Conservation (phyloP, 2,797 vertebrate genomes). For the Smutsia gigantea region DNA sequence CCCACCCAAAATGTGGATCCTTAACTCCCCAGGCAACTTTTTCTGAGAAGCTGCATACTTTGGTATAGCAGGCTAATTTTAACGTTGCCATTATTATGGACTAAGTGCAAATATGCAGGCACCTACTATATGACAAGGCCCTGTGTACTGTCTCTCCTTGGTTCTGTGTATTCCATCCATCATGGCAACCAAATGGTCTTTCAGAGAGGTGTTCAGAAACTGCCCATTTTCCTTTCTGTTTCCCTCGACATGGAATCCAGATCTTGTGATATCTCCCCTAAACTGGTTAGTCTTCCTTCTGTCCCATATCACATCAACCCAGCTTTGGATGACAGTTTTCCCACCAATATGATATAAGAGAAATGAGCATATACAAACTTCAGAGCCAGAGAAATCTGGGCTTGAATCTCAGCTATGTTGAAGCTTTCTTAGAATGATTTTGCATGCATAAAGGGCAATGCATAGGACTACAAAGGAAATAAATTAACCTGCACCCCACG, state of each 20-base stretch:
- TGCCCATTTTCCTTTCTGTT: not conserved
- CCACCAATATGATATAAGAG: not conserved
- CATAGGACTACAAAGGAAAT: not conserved
- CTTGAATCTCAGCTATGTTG: not conserved
- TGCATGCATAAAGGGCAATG: slow-evolving; percentile 11
- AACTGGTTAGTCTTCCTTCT: not conserved
- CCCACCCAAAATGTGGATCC: not conserved
- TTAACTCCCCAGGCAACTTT: not conserved
- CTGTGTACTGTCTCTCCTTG: not conserved
- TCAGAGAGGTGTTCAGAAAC: not conserved
- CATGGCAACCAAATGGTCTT: not conserved
- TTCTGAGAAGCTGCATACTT: not conserved
- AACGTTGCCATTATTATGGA: slow-evolving; percentile 29
- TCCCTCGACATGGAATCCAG: not conserved
- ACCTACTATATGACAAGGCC: not conserved
- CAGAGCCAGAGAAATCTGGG: not conserved
- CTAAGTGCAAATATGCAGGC: not conserved
- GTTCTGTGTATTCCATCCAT: not conserved
- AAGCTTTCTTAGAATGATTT: slow-evolving; percentile 45
- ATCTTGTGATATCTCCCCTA: not conserved
- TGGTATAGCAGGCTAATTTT: not conserved
- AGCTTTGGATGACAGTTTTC: not conserved
- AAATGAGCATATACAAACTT: not conserved
- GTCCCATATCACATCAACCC: not conserved
- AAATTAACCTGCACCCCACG: not conserved